These are phyloP conservation scores for Lampris megalopsis DNA, from an alignment of 2,113 vertebrate genomes.

Conservation along the genomic window DNA sequence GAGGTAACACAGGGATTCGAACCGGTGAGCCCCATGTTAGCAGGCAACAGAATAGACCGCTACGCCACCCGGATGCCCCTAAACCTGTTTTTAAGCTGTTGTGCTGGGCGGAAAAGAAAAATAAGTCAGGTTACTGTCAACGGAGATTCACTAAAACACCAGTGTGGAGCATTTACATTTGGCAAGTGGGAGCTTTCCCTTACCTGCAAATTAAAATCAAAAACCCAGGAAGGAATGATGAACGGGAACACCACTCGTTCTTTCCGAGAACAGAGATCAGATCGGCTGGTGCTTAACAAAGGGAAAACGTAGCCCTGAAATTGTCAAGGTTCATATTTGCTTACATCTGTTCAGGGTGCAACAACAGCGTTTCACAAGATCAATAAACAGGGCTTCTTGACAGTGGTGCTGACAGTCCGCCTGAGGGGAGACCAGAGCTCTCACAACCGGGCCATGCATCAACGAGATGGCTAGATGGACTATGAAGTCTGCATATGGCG, in stretches of 20 bases:
- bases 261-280: neutral
- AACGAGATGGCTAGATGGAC: slow-evolving; percentile 81
- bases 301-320: slow-evolving; percentile 7
- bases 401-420: slow-evolving; percentile 62
- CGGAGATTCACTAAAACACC: slow-evolving; percentile 11
- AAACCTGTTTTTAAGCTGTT: neutral
- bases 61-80: too few relatives aligned
- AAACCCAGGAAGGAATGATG: neutral
- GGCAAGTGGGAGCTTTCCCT: neutral
- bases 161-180: neutral
- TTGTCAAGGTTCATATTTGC: slow-evolving; percentile 18
- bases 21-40: too few relatives aligned
- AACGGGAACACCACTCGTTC: neutral
- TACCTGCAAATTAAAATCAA: slow-evolving; percentile 7
- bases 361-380: slow-evolving; percentile 18
- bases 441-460: slow-evolving; percentile 89
- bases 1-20: too few relatives aligned
- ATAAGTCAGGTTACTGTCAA: neutral
- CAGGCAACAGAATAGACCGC: too few relatives aligned
- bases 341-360: neutral
- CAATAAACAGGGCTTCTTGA: slow-evolving; percentile 5
- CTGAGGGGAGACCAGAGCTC: slow-evolving; percentile 79
- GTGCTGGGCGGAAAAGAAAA: neutral
- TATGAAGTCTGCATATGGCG: neutral
- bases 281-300: too few relatives aligned